Evolutionary conservation across 2,797 vertebrate species (phyloP).

Genomic region (Lacerta agilis): DNA sequence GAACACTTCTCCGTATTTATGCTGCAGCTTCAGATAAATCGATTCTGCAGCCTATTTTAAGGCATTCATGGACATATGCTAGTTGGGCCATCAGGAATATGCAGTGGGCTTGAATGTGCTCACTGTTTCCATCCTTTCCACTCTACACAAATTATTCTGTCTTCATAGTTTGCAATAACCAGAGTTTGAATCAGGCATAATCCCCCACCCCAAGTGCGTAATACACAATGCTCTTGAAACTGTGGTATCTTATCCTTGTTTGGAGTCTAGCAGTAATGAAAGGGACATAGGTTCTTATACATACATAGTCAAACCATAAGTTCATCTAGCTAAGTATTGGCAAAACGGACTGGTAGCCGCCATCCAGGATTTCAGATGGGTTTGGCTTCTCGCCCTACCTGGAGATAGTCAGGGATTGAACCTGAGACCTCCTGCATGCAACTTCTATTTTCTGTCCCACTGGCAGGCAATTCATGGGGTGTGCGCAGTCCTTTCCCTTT

Average conservation of each 20-base stretch:
- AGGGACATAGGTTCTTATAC: not conserved
- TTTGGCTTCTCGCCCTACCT: not conserved
- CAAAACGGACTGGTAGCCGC: not conserved
- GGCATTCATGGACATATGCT: not conserved
- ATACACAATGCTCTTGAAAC: not conserved
- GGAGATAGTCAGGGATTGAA: not conserved
- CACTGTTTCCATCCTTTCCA: not conserved
- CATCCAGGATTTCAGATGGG: not conserved
- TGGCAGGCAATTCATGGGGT: not conserved
- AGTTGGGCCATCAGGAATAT: not conserved
- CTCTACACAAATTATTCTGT: not conserved
- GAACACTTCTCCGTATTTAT: not conserved
- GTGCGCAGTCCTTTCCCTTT: too few species aligned
- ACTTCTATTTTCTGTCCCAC: not conserved
- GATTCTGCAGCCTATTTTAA: not conserved
- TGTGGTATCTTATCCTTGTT: not conserved
- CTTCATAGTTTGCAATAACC: not conserved
- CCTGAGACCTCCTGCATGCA: not conserved
- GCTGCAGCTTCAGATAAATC: not conserved
- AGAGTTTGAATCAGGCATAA: not conserved
- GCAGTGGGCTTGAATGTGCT: not conserved
- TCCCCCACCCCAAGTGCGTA: not conserved
- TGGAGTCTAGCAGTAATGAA: not conserved
- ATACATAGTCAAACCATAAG: not conserved
- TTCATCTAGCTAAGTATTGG: not conserved